Evolutionary conservation across 2,113 vertebrate genomes (phyloP), one percentile per base, ranked within the genome.

Genomic region (Puffinus mauretanicus): DNA sequence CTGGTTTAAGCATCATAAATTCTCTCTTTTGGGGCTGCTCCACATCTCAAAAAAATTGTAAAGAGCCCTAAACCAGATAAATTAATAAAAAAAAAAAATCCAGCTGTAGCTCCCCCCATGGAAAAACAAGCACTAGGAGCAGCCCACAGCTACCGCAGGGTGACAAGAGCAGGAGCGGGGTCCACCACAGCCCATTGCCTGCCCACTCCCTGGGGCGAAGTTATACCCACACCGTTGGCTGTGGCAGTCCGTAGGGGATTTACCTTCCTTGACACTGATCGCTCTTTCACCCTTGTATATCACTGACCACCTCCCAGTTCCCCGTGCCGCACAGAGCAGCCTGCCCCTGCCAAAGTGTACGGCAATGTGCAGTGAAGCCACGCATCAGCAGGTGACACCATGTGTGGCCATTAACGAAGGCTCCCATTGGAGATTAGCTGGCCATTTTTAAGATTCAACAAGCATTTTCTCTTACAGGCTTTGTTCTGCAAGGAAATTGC

Each of bases 201-300:
- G 22, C 10, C 19, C 5, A 0, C 47, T 49, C 47, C 22, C 26
- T 44, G 40, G 30, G 18, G 34, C 0, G 1, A 44, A 34, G n/a
- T 47, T 66, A 18, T 25, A 71, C 4, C 51, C 25, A 52, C 42
- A 30, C 4, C 2, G 0, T 12, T 36, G 25, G 9, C 21, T 60
- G n/a, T 60, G 46, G 18, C n/a, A 54, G 49, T 51, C 46, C 1
- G 2, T 9, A 29, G 14, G 18, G 30, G 18, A 47, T 49, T 76
- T 54, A 20, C 21, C 70, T 64, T n/a, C 42, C 20, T 52, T 14
- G 30, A 47, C 11, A 21, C 18, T 46, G 17, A 20, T 24, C 0
- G 1, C 25, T 52, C 30, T 47, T 66, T 72, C 29, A 65, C 8
- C 11, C 32, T 82, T 14, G 34, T 17, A 5, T 46, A 17, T 14